Base-by-base conservation (phyloP, 2,888 invertebrate genomes). In the Reticulitermes lucifugus region DNA sequence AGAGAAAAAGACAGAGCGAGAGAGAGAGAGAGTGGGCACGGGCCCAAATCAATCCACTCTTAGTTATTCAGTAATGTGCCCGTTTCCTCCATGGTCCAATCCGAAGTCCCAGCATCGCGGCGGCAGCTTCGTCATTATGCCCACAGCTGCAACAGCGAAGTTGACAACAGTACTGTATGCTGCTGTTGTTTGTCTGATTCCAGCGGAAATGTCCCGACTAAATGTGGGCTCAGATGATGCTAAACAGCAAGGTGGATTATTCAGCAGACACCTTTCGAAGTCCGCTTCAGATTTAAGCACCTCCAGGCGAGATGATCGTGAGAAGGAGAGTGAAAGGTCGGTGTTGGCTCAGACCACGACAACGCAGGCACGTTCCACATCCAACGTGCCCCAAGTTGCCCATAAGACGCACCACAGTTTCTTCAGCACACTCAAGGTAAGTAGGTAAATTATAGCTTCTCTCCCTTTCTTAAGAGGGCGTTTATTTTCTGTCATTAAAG, bases 331-430 rank as follows among this genome's bases (percentile, higher is more conserved):
- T 83, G 83, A 80, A 84, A 51, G 29, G 73, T 29, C 73, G 7
- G 73, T 18, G 29, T 41, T 73, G 73, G 73, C 22, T 12, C 43
- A 46, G 51, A 84, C 86, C 55, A 65, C 75, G 43, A 85, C 86
- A 43, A 85, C 84, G n/a, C 87, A 86, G 65, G 86, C 87, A 18
- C 86, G 84, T 60, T 86, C 86, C 9, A 86, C 87, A 22, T 88
- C 88, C 43, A 88, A 88, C 70, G 88, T 89, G 75, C 89, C 90
- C 70, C 95, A 94, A 86, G 92, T 94, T 35, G 94, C 95, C 70
- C 96, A 96, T 90, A 94, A 95, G 89, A 96, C 96, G 0, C 96
- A 96, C 89, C 96, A 96, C 89, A 95, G 95, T 88, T 96, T 97
- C 91, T 96, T 97, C 90, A 94, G 94, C 87, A 96, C 96, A 88